These are phyloP conservation scores for Mus caroli DNA, from an alignment of 2,797 vertebrate genomes.

Conservation along the genomic window DNA sequence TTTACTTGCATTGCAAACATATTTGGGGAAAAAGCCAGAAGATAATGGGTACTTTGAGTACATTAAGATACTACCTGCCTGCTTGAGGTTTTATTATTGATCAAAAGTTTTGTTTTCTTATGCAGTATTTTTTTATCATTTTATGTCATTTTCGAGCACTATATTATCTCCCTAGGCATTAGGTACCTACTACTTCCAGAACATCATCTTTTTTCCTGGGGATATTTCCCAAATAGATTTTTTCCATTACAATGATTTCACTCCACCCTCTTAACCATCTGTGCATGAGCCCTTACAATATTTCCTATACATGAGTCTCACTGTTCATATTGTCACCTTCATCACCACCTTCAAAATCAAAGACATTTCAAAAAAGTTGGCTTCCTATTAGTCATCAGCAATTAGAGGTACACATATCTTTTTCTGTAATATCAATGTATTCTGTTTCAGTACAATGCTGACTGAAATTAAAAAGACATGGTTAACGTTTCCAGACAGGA, in stretches of 20 bases:
- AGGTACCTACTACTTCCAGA: neutral
- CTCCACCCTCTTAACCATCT: neutral
- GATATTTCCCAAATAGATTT: slow-evolving; percentile 1
- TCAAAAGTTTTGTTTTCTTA: slow-evolving; percentile 60
- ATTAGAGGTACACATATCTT: neutral
- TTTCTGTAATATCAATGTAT: neutral
- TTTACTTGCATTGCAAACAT: slow-evolving; percentile 31
- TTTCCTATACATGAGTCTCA: neutral
- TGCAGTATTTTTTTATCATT: slow-evolving; percentile 45
- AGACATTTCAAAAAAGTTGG: neutral
- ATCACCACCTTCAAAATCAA: neutral
- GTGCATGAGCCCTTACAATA: neutral
- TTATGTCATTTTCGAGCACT: slow-evolving; percentile 59
- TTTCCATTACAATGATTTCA: slow-evolving; percentile 58
- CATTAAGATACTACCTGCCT: slow-evolving; percentile 35
- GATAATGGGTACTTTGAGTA: neutral
- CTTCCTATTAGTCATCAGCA: neutral
- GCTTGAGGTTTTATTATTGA: slow-evolving; percentile 33
- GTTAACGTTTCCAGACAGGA: neutral
- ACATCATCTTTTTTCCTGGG: slow-evolving; percentile 5
- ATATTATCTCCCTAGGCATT: neutral
- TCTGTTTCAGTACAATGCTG: slow-evolving; percentile 1
- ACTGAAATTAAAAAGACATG: neutral
- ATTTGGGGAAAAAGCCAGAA: slow-evolving; percentile 53
- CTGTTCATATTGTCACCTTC: neutral